Base-by-base conservation (phyloP, 2,113 vertebrate species). In the Hippocampus barbouri region DNA sequence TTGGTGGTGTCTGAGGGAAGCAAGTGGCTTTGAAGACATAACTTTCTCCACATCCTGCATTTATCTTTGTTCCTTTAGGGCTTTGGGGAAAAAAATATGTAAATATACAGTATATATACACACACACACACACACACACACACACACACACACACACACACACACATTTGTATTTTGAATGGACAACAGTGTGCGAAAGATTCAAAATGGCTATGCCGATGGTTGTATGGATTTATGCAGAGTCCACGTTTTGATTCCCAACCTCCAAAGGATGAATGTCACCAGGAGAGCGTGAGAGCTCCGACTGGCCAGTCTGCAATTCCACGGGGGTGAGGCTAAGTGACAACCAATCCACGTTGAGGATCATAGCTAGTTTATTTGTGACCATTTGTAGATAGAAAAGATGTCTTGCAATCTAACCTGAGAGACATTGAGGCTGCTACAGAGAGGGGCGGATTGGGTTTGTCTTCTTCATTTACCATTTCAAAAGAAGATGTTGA, bases 371-470 rank as follows among this genome's bases (percentile, higher is more conserved):
- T 66, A 45, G 64, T 84, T 87, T 86, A 84, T 88, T 87, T 83
- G 85, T 27, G 79, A 83, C 75, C 47, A 73, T 81, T 83, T 85
- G 14, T 79, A 80, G 72, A 86, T 87, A 87, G 70, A 90, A 89
- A 89, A 88, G 68, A 80, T 74, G 70, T 86, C 73, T 83, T 79
- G 82, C 71, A 73, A 81, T 83, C 87, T 88, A 89, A 85, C 86
- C 86, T 84, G 87, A 91, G 86, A 88, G 59, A 88, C 77, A 85
- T 79, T 85, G 83, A 85, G 81, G 81, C 83, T 82, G 88, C 85
- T 88, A 87, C 84, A 85, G 71, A 84, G 72, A 75, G 69, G 7
- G 51, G 10, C 25, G 57, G 25, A 16, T 34, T 7, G 54, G n/a
- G 60, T 15, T 61, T 25, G 40, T 76, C 75, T 70, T 69, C 70